These are phyloP conservation scores for Leucophenga varia DNA, from an alignment of 1,140 invertebrate genomes.

Conservation along the genomic window DNA sequence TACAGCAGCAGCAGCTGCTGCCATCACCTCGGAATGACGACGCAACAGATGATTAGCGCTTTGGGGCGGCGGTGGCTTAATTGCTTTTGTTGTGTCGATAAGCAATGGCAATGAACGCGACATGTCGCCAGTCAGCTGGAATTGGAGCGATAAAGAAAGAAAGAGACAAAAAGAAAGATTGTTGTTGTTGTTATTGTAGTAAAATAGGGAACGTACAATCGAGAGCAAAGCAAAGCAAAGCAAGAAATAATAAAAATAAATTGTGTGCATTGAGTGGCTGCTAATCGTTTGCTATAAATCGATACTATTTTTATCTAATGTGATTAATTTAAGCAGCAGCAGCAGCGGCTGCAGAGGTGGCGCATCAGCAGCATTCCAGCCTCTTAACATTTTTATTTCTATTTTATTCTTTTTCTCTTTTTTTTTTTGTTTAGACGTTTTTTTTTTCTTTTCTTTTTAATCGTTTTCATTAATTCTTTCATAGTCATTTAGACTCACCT, in stretches of 20 bases:
- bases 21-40: not conserved
- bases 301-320: not conserved
- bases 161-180: conserved; percentile 8
- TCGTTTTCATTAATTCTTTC: not conserved
- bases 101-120: conserved; percentile 45
- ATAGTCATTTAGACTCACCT: conserved; percentile 34
- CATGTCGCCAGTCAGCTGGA: conserved; percentile 45
- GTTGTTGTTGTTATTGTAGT: not conserved
- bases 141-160: conserved; percentile 2
- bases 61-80: not conserved
- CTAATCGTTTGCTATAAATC: not conserved
- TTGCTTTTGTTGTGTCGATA: conserved; percentile 37
- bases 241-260: not conserved
- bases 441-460: not conserved
- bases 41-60: not conserved
- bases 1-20: not conserved
- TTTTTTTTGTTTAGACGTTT: too few species aligned
- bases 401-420: too few species aligned
- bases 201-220: not conserved
- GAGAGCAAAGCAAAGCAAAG: not conserved
- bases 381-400: not conserved
- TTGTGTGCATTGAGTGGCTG: not conserved
- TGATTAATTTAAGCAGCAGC: too few species aligned
- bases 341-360: too few species aligned
- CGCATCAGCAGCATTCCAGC: too few species aligned